Conservation (phyloP, 1,140 invertebrate species). For the Conus betulinus region DNA sequence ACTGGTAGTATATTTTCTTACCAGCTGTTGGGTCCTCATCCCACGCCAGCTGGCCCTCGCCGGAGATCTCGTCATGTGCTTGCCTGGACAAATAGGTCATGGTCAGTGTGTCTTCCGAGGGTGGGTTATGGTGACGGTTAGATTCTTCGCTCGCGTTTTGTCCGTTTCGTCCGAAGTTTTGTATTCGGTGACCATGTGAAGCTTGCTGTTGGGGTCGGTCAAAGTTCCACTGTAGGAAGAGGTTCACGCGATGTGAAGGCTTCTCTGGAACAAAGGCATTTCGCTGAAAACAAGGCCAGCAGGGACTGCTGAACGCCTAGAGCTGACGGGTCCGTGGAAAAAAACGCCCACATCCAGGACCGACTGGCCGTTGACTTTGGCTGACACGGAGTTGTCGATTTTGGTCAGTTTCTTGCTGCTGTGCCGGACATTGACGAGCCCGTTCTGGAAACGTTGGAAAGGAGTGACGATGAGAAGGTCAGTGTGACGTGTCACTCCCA, state of each 20-base stretch:
- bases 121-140: not conserved
- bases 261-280: not conserved
- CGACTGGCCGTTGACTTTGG: slow-evolving; percentile 1
- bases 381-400: not conserved
- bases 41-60: not conserved
- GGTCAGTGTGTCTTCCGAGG: not conserved
- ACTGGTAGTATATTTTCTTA: not conserved
- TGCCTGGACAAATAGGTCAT: not conserved
- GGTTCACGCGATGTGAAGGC: not conserved
- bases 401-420: not conserved
- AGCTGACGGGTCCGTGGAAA: not conserved
- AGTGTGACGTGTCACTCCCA: not conserved
- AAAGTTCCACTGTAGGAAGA: slow-evolving; percentile 14
- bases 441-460: slow-evolving; percentile 1
- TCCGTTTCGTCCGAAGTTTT: not conserved
- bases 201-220: not conserved
- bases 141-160: not conserved
- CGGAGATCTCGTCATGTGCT: not conserved
- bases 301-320: not conserved
- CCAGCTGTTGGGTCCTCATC: not conserved
- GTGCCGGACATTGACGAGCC: not conserved
- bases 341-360: not conserved
- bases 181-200: not conserved
- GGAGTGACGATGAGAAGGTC: slow-evolving; percentile 4
- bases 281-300: not conserved